Base-by-base conservation (phyloP, 2,888 invertebrate genomes). In the Trichopoda pennipes region DNA sequence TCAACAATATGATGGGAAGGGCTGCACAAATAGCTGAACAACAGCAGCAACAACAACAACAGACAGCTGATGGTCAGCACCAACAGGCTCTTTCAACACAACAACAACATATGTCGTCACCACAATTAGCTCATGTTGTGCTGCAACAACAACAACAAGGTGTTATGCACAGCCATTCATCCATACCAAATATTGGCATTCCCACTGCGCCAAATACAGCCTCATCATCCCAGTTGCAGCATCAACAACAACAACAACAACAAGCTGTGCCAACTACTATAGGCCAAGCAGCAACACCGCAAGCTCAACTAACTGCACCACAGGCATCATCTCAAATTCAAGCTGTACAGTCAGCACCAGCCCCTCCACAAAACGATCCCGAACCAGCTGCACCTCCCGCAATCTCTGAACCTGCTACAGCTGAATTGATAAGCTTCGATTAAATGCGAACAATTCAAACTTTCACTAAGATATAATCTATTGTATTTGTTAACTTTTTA, bases 341-440 rank as follows among this genome's bases (percentile, higher is more conserved):
- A 68, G 90, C 89, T 1, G 84, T 89, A 38, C 87, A 87, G 35
- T 87, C 89, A n/a, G 88, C 88, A 19, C 88, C 89, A 17, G 87
- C 86, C 77, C 89, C 86, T 75, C 90, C 87, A 80, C 90, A 88
- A 88, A 90, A 85, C 70, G 88, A 86, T 28, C 90, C 90, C 3
- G 89, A 89, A 81, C 90, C 91, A 38, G 89, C 89, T 21, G 84
- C 84, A 21, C 55, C 83, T n/a, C 73, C 85, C 23, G 87, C 86
- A 35, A 91, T 28, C 7, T 7, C 92, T 58, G 85, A 92, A 84
- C 92, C 93, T 1, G 93, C 93, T 86, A 95, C 95, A 3, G 96
- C 95, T 17, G 96, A 96, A 91, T 92, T 96, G 47, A 96, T 96
- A 85, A 95, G 94, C 88, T 96, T 96, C 86, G 96, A 96, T 92